Percentiles rank a stretch among this genome's conserved stretches.
Conservation (phyloP, 2,888 invertebrate genomes). For the Idaea dimidiata region DNA sequence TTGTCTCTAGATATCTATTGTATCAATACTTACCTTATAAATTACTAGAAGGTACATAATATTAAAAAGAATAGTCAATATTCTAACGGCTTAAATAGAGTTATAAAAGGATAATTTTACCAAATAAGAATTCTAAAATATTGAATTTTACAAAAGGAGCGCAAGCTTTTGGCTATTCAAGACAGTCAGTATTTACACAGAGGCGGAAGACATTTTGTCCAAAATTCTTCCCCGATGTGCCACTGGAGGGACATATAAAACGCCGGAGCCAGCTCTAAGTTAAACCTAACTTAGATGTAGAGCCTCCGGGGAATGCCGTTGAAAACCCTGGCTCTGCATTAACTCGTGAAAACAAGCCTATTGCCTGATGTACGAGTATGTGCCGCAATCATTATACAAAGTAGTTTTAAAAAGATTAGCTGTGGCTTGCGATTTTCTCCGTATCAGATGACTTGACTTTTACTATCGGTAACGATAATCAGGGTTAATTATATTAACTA, state of each 20-base stretch:
- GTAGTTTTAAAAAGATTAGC: constrained; percentile 11
- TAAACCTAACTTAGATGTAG: constrained; percentile 67
- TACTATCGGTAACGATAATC: too few relatives aligned
- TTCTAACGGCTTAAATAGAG: too few relatives aligned
- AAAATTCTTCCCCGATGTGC: constrained; percentile 50
- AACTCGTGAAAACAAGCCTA: constrained; percentile 46
- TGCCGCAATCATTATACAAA: constrained; percentile 34
- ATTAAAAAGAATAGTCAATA: background rate
- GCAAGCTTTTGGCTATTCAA: background rate
- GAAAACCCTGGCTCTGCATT: constrained; percentile 54
- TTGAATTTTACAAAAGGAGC: background rate
- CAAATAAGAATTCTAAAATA: background rate
- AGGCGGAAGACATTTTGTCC: constrained; percentile 40
- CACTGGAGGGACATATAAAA: constrained; percentile 58
- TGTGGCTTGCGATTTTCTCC: background rate
- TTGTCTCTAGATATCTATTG: background rate
- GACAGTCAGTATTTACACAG: constrained; percentile 34
- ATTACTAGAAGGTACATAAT: too few relatives aligned
- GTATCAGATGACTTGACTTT: too few relatives aligned
- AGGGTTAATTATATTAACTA: too few relatives aligned
- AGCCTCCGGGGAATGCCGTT: constrained; percentile 48
- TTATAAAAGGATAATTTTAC: background rate
- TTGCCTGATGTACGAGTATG: constrained; percentile 38
- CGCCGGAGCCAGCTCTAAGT: constrained; percentile 56
- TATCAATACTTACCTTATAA: background rate